Conservation (phyloP, 2,888 invertebrate genomes). For the Arrhopalites spinosus region DNA sequence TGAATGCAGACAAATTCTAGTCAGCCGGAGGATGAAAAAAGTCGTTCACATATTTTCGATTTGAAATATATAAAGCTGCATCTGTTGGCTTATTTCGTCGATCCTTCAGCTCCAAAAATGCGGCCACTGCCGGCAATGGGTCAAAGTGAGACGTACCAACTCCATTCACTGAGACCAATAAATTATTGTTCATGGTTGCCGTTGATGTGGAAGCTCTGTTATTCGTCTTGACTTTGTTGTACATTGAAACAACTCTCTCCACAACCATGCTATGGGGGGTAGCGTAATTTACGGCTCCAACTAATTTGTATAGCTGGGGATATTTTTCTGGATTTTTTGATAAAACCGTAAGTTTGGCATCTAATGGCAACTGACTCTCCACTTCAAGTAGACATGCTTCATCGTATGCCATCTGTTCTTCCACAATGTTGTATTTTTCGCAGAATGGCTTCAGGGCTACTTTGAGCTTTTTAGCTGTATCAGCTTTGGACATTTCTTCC, state of each 20-base stretch:
- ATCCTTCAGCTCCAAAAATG: background rate
- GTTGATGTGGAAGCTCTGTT: background rate
- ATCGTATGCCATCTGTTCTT: background rate
- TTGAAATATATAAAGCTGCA: background rate
- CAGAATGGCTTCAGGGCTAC: background rate
- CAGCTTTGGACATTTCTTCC: background rate
- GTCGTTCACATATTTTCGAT: background rate
- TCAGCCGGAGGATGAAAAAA: background rate
- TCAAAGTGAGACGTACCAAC: conserved; percentile 13
- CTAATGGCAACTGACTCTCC: background rate
- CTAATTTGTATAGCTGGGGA: background rate
- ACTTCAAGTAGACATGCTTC: background rate
- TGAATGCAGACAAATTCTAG: too few species aligned
- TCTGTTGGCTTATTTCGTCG: background rate
- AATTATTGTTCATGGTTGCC: background rate
- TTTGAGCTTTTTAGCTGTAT: background rate
- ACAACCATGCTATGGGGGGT: conserved; percentile 12
- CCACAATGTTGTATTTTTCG: background rate
- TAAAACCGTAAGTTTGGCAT: background rate
- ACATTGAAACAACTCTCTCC: conserved; percentile 7
- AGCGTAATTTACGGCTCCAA: background rate
- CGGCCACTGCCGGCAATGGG: background rate
- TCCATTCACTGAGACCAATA: background rate
- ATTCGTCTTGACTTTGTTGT: conserved; percentile 10
- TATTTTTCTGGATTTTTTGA: background rate